Base-by-base conservation (phyloP, 2,888 invertebrate genomes). In the Hypomecis atomaria region DNA sequence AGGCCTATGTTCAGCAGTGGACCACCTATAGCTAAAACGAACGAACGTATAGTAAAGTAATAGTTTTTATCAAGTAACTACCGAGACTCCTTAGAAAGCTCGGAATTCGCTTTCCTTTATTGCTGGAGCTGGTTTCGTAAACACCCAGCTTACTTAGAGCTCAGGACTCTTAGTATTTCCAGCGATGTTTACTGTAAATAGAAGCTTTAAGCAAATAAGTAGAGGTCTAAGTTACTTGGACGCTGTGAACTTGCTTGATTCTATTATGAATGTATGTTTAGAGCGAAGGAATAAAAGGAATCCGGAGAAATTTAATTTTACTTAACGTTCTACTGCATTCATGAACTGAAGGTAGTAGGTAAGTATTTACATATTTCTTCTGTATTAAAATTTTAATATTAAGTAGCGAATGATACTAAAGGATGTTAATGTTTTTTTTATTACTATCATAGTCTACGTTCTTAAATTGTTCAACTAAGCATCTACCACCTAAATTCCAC, bases 61-160 rank as follows among this genome's bases (percentile, higher is more conserved):
- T 7, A 59, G 43, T 43, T 49, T 60, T 69, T 67, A 73, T 74
- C 66, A 73, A 67, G 58, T 68, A 60, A 56, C 61, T 69, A 66
- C 67, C 65, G 45, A 72, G 75, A 73, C 73, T 73, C 76, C 75
- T 78, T 66, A 71, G 71, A 69, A 72, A 57, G 56, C 69, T 70
- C 63, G 60, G 72, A 74, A 75, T 72, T 71, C 67, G 69, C 49
- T 66, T 69, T 70, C 69, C 71, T 70, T 71, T 73, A 78, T 74
- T 71, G 65, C 71, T 40, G 40, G 40, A 49, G 49, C 11, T 5
- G 9, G 49, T 47, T 62, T 42, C 57, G 10, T 43, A 54, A 55
- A 50, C 50, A 59, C 5, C 59, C 59, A 59, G 38, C 6, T 6
- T 38, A 44, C 6, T 6, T n/a, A 44, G 59, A 64, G 1, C 59